phyloP scores from a whole-genome alignment of 1,140 invertebrate genomes.

The Drosophila orena region DNA sequence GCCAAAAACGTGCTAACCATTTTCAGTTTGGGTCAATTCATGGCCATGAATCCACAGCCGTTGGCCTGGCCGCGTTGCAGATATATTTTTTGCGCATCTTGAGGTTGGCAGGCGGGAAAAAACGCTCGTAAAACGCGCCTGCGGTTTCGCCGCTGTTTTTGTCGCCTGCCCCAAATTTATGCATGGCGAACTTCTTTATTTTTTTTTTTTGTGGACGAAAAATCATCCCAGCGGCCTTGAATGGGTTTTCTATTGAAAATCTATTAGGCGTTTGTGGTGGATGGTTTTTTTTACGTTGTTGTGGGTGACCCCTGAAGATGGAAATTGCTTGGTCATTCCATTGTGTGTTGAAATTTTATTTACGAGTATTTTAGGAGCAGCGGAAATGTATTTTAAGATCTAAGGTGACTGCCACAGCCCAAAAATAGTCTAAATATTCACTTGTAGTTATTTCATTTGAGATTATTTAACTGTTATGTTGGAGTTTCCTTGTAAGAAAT shows the following conservation, averaged over 20 bases:
- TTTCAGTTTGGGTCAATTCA: conserved; percentile 32
- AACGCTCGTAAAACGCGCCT: conserved; percentile 38
- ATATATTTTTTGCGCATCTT: conserved; percentile 26
- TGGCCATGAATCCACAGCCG: conserved; percentile 35
- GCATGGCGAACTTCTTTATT: conserved; percentile 25
- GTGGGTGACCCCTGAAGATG: background rate
- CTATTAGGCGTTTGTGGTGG: background rate
- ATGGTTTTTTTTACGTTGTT: background rate
- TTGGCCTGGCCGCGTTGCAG: conserved; percentile 1
- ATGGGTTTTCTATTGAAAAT: conserved; percentile 15
- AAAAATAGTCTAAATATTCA: too few species aligned
- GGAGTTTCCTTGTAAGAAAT: too few species aligned
- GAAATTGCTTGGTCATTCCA: background rate
- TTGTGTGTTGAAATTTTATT: background rate
- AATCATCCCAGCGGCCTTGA: conserved; percentile 21
- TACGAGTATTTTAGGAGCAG: background rate
- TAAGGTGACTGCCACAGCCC: too few species aligned
- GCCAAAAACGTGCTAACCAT: conserved; percentile 18
- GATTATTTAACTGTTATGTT: too few species aligned
- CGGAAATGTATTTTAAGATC: background rate
- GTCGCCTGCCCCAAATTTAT: conserved; percentile 37
- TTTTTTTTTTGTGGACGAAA: conserved; percentile 7
- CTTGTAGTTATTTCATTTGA: too few species aligned
- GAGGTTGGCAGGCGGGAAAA: conserved; percentile 12
- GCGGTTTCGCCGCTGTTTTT: conserved; percentile 31